Conservation (phyloP, 1,140 invertebrate genomes). For the Mya arenaria region DNA sequence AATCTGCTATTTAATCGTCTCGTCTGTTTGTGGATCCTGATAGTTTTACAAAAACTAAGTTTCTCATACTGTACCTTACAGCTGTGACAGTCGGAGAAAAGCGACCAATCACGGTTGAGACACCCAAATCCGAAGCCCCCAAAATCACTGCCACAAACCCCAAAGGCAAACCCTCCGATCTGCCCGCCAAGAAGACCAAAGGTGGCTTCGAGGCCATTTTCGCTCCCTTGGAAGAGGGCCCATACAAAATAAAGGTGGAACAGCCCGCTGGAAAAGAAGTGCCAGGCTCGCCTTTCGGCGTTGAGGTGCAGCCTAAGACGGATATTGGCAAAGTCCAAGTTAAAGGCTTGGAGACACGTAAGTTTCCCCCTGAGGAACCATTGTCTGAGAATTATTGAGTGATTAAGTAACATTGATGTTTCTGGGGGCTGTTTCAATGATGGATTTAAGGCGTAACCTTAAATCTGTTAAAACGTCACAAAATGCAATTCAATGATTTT, state of each 20-base stretch:
- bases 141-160: constrained; percentile 85
- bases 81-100: constrained; percentile 80
- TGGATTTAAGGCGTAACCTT: too few relatives aligned
- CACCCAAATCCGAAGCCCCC: constrained; percentile 85
- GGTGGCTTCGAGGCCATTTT: constrained; percentile 96
- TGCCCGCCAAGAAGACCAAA: constrained; percentile 88
- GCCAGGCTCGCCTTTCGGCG: constrained; percentile 90
- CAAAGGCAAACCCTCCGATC: constrained; percentile 83
- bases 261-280: constrained; percentile 35
- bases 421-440: too few relatives aligned
- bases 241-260: constrained; percentile 93
- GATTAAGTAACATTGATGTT: too few relatives aligned
- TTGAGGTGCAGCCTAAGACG: constrained; percentile 89
- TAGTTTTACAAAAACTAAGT: constrained; percentile 85
- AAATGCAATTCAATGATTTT: too few relatives aligned
- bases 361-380: too few relatives aligned
- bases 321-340: constrained; percentile 93
- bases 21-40: not conserved
- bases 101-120: constrained; percentile 90
- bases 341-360: constrained; percentile 93
- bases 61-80: constrained; percentile 88
- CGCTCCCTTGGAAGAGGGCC: constrained; percentile 97
- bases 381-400: too few relatives aligned
- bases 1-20: too few relatives aligned
- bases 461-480: too few relatives aligned